Base-by-base conservation (phyloP, 1,140 invertebrate genomes). In the Zaprionus davidi region DNA sequence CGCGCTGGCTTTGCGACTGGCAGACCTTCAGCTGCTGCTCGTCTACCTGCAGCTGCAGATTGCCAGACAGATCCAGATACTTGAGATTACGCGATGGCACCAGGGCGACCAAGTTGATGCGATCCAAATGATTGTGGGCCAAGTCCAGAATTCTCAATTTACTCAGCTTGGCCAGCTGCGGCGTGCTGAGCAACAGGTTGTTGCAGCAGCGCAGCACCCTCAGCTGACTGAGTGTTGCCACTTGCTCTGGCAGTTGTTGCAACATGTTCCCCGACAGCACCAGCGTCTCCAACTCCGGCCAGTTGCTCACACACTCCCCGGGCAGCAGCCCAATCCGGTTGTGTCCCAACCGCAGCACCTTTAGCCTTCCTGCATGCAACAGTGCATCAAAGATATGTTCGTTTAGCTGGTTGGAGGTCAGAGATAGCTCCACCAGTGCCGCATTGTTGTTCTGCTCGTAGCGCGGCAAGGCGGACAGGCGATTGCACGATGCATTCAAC, bases 21-120 rank as follows among this genome's bases (percentile, higher is more conserved):
- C 97, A 97, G 2, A 94, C 94, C 91, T 96, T 95, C 79, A 97
- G 96, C 91, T 97, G 96, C 65, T 96, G 94, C 6, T 96, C 96
- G 90, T 97, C 96, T 41, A 97, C 96, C 93, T 96, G 96, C 7
- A 97, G 92, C 81, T 96, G 95, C 20, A 95, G 94, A 83, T 97
- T 98, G 63, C 97, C 97, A 0, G 97, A 97, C 82, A 98, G 95
- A 85, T 98, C 97, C 41, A 98, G 93, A 91, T 97, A 97, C 86
- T 97, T 96, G 11, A 98, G 93, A 90, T 97, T 96, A 49, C 96
- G 95, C 4, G 81, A 76, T 22, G 97, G 96, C 34, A 97, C 96
- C 26, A 98, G 84, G 1, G 95, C 94, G 44, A 95, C 94, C 67
- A 97, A 93, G 93, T 97, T 96, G 51, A 97, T 94, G 64, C 95